Base-by-base conservation (phyloP, 2,888 invertebrate species). In the Deroplatys truncata region DNA sequence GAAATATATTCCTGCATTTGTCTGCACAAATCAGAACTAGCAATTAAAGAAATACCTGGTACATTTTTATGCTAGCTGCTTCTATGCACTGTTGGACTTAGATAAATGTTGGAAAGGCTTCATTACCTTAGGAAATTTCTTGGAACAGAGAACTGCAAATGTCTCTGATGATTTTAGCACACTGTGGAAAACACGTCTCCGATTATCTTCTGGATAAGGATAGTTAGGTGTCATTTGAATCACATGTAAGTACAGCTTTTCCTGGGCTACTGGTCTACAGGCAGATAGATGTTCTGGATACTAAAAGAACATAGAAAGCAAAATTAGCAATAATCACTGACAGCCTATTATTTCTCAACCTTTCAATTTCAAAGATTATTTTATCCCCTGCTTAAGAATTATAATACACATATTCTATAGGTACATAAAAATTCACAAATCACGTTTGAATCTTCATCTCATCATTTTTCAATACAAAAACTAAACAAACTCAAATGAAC, bases 141-240 rank as follows among this genome's bases (percentile, higher is more conserved):
- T 94, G 1, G 94, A 93, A 0, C 97, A 95, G 0, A 97, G 92
- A 72, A 97, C 93, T 0, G 96, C 97, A 92, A 94, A 97, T 8
- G 95, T 95, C 10, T 95, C 92, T 0, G 93, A 91, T 4, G 93
- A 93, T 15, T 93, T 91, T 1, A 96, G 93, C 25, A 96, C 92
- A 29, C 95, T 92, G 91, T 95, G 95, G 89, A 96, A 93, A 0
- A 94, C 93, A 35, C 92, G 94, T 56, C 89, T 90, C 20, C 88
- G 82, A 35, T 89, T 88, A 8, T 95, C 93, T 9, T 89, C 90
- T 3, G 93, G 93, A 35, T 91, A 89, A 28, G 93, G 92, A 92
- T 96, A 97, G 0, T 92, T 92, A 0, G 96, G 94, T n/a, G 92
- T 93, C 28, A 95, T 92, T 15, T 94, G 92, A 16, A 97, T 95